These are phyloP conservation scores for Gasterosteus nipponicus DNA, from an alignment of 2,113 vertebrate species.

Conservation along the genomic window DNA sequence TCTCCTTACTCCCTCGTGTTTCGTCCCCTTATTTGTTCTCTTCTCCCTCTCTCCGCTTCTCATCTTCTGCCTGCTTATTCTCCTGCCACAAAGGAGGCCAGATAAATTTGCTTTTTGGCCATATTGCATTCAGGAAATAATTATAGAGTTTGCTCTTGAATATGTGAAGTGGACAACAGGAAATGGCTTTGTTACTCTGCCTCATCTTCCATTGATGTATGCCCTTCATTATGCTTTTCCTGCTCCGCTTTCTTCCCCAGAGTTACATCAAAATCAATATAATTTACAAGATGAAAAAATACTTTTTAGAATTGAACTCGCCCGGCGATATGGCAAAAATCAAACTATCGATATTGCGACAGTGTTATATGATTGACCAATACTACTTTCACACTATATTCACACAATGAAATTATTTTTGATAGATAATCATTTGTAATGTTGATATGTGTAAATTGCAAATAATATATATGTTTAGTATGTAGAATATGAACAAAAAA, in stretches of 20 bases:
- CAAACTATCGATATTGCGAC: neutral
- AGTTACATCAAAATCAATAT: neutral
- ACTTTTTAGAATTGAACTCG: neutral
- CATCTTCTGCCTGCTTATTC: conserved; percentile 32
- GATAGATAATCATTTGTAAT: neutral
- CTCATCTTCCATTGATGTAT: conserved; percentile 31
- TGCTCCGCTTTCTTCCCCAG: conserved; percentile 10
- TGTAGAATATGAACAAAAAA: neutral
- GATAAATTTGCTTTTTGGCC: conserved; percentile 64
- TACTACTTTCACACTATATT: neutral
- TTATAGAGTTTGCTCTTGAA: conserved; percentile 55
- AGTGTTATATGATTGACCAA: neutral
- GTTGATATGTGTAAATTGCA: neutral
- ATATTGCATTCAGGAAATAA: conserved; percentile 69
- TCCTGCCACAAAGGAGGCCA: conserved; percentile 49
- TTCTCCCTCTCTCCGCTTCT: conserved; percentile 17
- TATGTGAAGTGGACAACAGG: conserved; percentile 61
- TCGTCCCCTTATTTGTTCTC: conserved; percentile 58
- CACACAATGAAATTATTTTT: neutral
- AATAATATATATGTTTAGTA: neutral
- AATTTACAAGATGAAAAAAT: neutral
- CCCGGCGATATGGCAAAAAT: neutral
- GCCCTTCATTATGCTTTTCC: conserved; percentile 28
- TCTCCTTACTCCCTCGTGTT: conserved; percentile 15
- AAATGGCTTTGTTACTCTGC: conserved; percentile 51